These are phyloP conservation scores for Campoletis sonorensis DNA, from an alignment of 1,140 invertebrate genomes.

Conservation along the genomic window DNA sequence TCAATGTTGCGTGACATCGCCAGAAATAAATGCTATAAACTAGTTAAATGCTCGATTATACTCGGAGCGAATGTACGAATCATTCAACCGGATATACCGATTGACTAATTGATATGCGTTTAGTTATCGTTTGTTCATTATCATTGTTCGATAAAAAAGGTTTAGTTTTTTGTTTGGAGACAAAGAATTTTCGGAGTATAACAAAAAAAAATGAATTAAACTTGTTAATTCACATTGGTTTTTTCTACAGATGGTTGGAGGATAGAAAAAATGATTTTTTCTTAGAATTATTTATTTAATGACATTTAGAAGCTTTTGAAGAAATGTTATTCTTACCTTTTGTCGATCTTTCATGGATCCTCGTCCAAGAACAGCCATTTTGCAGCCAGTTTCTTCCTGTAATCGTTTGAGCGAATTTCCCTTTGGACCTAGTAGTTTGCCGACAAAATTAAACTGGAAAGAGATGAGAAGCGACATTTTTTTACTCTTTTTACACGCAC, in stretches of 20 bases:
- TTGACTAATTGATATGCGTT: constrained; percentile 5
- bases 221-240: too few species aligned
- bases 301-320: too few species aligned
- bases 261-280: too few species aligned
- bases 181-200: too few species aligned
- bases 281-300: too few species aligned
- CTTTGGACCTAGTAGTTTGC: constrained; percentile 93
- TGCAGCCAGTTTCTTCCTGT: constrained; percentile 95
- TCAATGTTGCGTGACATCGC: constrained; percentile 17
- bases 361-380: constrained; percentile 93
- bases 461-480: too few species aligned
- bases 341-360: constrained; percentile 94
- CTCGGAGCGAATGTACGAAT: neutral
- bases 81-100: constrained; percentile 13
- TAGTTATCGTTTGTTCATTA: neutral
- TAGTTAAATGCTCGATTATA: neutral
- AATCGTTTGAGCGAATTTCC: constrained; percentile 93
- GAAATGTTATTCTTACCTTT: constrained; percentile 80
- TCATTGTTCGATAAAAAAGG: neutral
- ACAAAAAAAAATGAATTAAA: too few species aligned
- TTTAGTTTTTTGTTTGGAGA: too few species aligned
- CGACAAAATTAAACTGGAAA: constrained; percentile 92
- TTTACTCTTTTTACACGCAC: too few species aligned
- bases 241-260: too few species aligned
- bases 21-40: constrained; percentile 25